Conservation (phyloP, 30 jellyfish, hydroid and myxozoan species). For the Turritopsis rubra region DNA sequence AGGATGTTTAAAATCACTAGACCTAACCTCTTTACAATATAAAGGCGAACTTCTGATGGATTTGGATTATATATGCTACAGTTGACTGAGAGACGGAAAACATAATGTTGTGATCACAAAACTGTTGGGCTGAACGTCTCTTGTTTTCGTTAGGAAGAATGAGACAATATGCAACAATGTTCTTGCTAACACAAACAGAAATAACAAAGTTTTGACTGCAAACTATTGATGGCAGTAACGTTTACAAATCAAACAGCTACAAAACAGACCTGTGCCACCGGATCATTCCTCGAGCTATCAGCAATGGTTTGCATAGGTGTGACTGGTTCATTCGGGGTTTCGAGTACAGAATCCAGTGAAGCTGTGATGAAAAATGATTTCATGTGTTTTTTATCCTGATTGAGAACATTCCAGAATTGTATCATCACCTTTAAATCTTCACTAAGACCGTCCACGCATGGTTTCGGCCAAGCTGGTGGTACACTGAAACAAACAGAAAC, state of each 20-base stretch:
- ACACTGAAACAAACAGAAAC: slow-evolving; percentile 35
- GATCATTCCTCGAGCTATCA: slow-evolving; percentile 20
- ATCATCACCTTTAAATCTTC: slow-evolving; percentile 52
- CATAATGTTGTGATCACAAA: too few species aligned
- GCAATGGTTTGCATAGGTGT: slow-evolving; percentile 20
- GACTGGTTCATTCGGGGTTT: slow-evolving; percentile 39
- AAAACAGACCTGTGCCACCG: background rate
- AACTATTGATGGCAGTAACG: background rate
- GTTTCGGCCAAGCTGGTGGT: slow-evolving; percentile 91
- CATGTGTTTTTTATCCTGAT: slow-evolving; percentile 80
- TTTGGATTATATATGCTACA: too few species aligned
- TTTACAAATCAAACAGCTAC: background rate
- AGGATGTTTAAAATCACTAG: too few species aligned
- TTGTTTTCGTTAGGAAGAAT: too few species aligned
- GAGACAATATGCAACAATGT: too few species aligned
- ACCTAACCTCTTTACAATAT: too few species aligned
- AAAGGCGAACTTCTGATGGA: too few species aligned
- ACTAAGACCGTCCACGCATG: slow-evolving; percentile 57
- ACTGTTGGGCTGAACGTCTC: too few species aligned
- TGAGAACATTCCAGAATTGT: slow-evolving; percentile 66
- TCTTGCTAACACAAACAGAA: too few species aligned
- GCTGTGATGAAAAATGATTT: slow-evolving; percentile 48
- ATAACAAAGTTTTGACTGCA: background rate
- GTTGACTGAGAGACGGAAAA: too few species aligned
- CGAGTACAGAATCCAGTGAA: slow-evolving; percentile 86